Base-by-base conservation (phyloP, 2,888 invertebrate species). In the Drosophila dives region DNA sequence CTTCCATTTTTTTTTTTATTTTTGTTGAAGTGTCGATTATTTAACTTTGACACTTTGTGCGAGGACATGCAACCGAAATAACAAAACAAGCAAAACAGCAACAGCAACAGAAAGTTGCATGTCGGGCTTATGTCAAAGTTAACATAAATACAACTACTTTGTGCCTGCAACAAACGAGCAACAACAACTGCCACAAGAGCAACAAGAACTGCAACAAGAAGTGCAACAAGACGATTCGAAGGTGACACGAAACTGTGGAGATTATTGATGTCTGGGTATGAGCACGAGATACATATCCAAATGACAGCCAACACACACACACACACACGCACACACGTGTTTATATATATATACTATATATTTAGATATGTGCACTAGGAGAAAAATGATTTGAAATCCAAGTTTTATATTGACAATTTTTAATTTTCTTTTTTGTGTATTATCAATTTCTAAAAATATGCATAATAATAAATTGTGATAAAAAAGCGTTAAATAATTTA, bases 121-220 rank as follows among this genome's bases (percentile, higher is more conserved):
- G 89, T 89, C 80, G 62, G 67, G 80, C 87, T 84, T 86, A 80
- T 89, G 90, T 90, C 90, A 90, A 84, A 84, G 77, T 77, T 80
- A 89, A 89, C 90, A 90, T 89, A 86, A 88, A 90, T 88, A 86
- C 90, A 78, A 83, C 80, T 80, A 81, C 77, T 86, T 87, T 87
- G 80, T 68, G 80, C 84, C 82, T 71, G 72, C 73, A 45, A 45
- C 73, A 55, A 42, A 56, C 38, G 29, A 56, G 29, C 29, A 56
- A 3, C n/a, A 56, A 29, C 54, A 38, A 0, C 50, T 26, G n/a
- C 55, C 40, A n/a, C 55, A 54, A 54, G 12, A 38, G 3, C 54
- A 29, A n/a, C 38, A 40, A 45, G 45, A 69, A 49, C 26, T 15
- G 59, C 45, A 45, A 45, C 45, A 45, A 45, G 45, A 45, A 45